Base-by-base conservation (phyloP, 2,888 invertebrate species). In the Argynnis bischoffii region DNA sequence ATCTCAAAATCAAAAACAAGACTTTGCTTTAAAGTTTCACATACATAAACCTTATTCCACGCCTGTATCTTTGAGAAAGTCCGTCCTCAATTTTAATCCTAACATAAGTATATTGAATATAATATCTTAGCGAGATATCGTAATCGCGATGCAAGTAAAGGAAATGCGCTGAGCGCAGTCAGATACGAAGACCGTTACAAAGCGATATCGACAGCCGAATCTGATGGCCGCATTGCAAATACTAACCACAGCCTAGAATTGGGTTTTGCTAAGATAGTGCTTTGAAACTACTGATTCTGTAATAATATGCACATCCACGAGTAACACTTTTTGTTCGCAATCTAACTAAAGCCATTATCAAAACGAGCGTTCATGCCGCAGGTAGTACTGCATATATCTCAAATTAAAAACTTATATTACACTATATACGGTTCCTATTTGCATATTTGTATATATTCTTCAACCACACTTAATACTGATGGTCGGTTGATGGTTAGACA, bases 161-260 rank as follows among this genome's bases (percentile, higher is more conserved):
- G 81, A 84, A 85, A 84, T 82, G 83, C 82, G 79, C 79, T 87
- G 87, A 88, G 88, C 87, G 86, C 85, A 85, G 82, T 64, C 77
- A 78, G 83, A 83, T 87, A 87, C 83, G 82, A 81, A 82, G 82
- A 90, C 90, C 89, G 88, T 91, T 90, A 89, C 85, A 75, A 82
- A 82, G 79, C 81, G 84, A 86, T 87, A 89, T 89, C 86, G 85
- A 83, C 81, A 85, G 35, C 82, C 83, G 84, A 87, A 88, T 86
- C 84, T 85, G 86, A 90, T 89, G 87, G 85, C 79, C 80, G 87
- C 89, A 89, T 87, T 88, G 89, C 86, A 89, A 91, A 90, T 90
- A 90, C 88, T 90, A 90, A 89, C 88, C 86, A 78, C 83, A 81
- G 78, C 47, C 59, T 59, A 59, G 64, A 69, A 72, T 71, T 71